Evolutionary conservation across 1,140 invertebrate species (phyloP).

Genomic region (Anastatus disparis): DNA sequence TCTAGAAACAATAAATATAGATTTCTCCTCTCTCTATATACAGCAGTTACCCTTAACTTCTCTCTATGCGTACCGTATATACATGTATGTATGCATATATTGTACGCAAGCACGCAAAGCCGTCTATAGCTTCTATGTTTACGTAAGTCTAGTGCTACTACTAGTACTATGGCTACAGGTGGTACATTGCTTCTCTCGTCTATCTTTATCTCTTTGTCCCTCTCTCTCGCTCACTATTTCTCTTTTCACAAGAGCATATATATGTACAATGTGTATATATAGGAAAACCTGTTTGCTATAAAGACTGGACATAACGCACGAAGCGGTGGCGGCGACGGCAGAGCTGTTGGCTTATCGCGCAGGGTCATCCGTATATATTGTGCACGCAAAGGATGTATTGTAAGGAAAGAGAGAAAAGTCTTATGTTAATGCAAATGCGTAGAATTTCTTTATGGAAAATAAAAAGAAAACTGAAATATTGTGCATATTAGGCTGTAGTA

Average conservation of each 20-base stretch:
- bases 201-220: neutral
- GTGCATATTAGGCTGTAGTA: too few relatives aligned
- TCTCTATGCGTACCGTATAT: too few relatives aligned
- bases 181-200: neutral
- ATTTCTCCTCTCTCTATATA: neutral
- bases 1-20: slow-evolving; percentile 18
- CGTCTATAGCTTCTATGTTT: too few relatives aligned
- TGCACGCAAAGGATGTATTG: too few relatives aligned
- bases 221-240: neutral
- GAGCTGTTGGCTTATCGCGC: slow-evolving; percentile 4
- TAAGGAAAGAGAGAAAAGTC: neutral
- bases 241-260: neutral
- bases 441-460: too few relatives aligned
- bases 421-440: too few relatives aligned
- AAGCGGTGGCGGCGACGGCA: neutral
- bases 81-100: too few relatives aligned
- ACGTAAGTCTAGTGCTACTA: neutral
- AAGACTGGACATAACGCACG: neutral
- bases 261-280: neutral
- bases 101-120: neutral
- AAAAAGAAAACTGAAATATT: too few relatives aligned
- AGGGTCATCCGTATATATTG: slow-evolving; percentile 32
- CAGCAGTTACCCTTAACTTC: too few relatives aligned
- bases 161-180: neutral
- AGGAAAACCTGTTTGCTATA: neutral